Base-by-base conservation (phyloP, 2,888 invertebrate species). In the Nudaria mundana region DNA sequence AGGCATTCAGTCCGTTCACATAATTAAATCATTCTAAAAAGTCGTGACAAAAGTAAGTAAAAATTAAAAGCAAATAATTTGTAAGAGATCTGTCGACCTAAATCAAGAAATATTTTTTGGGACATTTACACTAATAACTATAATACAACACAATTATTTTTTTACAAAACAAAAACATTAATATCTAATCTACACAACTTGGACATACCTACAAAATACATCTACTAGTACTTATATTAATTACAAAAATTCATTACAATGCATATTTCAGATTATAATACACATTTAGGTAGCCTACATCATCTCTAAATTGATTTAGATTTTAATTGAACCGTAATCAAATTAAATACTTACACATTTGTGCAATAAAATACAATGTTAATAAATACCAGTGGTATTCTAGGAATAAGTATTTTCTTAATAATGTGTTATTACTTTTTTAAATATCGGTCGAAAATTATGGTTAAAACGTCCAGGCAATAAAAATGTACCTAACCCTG, bases 401-500 rank as follows among this genome's bases (percentile, higher is more conserved):
- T n/a, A n/a, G n/a, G n/a, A n/a, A n/a, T n/a, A n/a, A n/a, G n/a
- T n/a, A n/a, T n/a, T n/a, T n/a, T n/a, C n/a, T n/a, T n/a, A n/a
- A n/a, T n/a, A n/a, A n/a, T n/a, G n/a, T n/a, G n/a, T n/a, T n/a
- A n/a, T n/a, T n/a, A n/a, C n/a, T n/a, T n/a, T n/a, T n/a, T n/a
- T n/a, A n/a, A n/a, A n/a, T n/a, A n/a, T n/a, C n/a, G n/a, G n/a
- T n/a, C n/a, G n/a, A n/a, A n/a, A n/a, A n/a, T n/a, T n/a, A n/a
- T n/a, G n/a, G n/a, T n/a, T n/a, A n/a, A n/a, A n/a, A 20, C 5
- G 5, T 25, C 16, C 14, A 30, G 37, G n/a, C 13, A 29, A 32
- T 41, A 35, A 22, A 42, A 37, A 39, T 30, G 20, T 20, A 20
- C 20, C 20, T 46, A 73, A 82, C 82, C 82, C 81, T 82, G 81